Percentiles rank a stretch among this genome's conserved stretches.
phyloP scores from a whole-genome alignment of 2,113 vertebrate species.

The Pyrgilauda ruficollis region DNA sequence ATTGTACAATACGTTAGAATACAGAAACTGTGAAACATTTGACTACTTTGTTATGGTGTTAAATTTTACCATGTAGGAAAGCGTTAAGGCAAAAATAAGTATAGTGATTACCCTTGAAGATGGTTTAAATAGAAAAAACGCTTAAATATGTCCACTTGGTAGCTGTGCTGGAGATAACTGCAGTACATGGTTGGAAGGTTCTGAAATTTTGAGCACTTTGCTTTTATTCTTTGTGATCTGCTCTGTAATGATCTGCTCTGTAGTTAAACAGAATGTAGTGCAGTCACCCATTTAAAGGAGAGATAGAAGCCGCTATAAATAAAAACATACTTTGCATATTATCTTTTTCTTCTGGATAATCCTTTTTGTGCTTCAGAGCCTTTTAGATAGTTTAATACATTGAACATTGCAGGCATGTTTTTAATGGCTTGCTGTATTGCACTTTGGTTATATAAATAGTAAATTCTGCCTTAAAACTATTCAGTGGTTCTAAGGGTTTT shows the following conservation, averaged over 20 bases:
- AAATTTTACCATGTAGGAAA: background rate
- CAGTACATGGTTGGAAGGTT: background rate
- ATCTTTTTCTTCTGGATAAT: background rate
- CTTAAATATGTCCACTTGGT: background rate
- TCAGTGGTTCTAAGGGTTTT: background rate
- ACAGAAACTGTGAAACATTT: background rate
- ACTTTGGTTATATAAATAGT: constrained; percentile 10
- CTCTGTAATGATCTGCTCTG: constrained; percentile 27
- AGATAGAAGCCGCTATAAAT: background rate
- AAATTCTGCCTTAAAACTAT: constrained; percentile 14
- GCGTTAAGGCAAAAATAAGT: background rate
- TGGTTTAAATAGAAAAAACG: background rate
- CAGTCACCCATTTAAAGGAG: constrained; percentile 39
- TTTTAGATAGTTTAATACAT: background rate
- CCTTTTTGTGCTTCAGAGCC: constrained; percentile 9
- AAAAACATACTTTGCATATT: background rate
- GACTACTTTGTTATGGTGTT: background rate
- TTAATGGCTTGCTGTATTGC: constrained; percentile 6
- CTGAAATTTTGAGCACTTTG: constrained; percentile 3
- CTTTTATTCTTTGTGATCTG: constrained; percentile 13
- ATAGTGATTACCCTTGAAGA: background rate
- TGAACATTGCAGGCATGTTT: constrained; percentile 9
- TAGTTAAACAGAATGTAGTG: constrained; percentile 8
- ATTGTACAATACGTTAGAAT: background rate
- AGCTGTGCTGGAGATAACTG: background rate